Percentiles rank a stretch among this genome's conserved stretches.
These are phyloP conservation scores for Leptopilina drosophilae DNA, from an alignment of 2,888 invertebrate species.

Conservation along the genomic window DNA sequence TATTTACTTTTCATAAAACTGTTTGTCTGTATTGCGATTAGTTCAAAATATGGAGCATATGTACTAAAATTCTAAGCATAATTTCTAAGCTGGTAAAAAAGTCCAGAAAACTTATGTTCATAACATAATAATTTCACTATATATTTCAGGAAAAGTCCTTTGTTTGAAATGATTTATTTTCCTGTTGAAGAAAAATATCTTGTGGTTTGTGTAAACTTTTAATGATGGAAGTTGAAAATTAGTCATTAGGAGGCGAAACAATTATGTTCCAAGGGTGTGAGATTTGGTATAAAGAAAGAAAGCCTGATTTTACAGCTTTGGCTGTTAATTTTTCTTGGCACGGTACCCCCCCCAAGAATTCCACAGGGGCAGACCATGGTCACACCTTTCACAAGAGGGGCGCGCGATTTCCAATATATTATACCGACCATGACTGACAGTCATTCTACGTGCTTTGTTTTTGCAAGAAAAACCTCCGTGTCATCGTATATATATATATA, in stretches of 20 bases:
- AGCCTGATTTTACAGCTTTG: conserved; percentile 27
- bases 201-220: conserved; percentile 3
- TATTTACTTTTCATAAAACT: too few species aligned
- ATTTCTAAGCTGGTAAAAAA: too few species aligned
- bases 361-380: conserved; percentile 68
- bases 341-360: conserved; percentile 53
- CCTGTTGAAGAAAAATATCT: background rate
- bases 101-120: too few species aligned
- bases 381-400: conserved; percentile 70
- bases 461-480: conserved; percentile 69
- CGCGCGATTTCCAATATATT: conserved; percentile 61
- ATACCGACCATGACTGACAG: conserved; percentile 62
- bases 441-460: conserved; percentile 71
- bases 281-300: conserved; percentile 13
- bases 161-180: conserved; percentile 67
- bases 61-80: too few species aligned
- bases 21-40: too few species aligned
- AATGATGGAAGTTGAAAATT: conserved; percentile 31
- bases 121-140: background rate
- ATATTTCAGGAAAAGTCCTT: conserved; percentile 41
- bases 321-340: conserved; percentile 68
- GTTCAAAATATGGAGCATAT: too few species aligned
- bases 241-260: conserved; percentile 34
- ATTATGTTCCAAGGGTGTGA: conserved; percentile 49
- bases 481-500: conserved; percentile 59